These are phyloP conservation scores for Pseudeuparius sepicola DNA, from an alignment of 2,888 invertebrate genomes.

Conservation along the genomic window DNA sequence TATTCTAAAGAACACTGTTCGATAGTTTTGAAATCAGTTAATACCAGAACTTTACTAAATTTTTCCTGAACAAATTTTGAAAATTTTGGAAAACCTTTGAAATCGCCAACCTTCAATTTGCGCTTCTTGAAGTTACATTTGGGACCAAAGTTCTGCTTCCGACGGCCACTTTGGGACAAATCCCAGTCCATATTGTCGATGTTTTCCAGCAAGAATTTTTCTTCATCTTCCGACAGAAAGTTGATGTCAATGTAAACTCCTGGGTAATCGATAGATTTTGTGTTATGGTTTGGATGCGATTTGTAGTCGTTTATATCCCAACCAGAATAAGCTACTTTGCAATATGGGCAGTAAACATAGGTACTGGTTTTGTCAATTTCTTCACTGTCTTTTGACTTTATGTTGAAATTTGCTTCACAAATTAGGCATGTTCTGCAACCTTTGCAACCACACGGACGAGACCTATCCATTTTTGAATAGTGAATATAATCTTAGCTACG, in stretches of 20 bases:
- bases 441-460: slow-evolving; percentile 83
- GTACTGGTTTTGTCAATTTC: slow-evolving; percentile 39
- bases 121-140: slow-evolving; percentile 96
- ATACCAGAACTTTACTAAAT: slow-evolving; percentile 49
- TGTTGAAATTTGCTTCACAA: slow-evolving; percentile 63
- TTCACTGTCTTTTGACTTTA: slow-evolving; percentile 28
- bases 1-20: slow-evolving; percentile 97
- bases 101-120: slow-evolving; percentile 67
- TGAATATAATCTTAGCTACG: too few relatives aligned
- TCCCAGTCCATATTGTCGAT: slow-evolving; percentile 82
- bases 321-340: slow-evolving; percentile 66
- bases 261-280: slow-evolving; percentile 49
- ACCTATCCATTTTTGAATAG: slow-evolving; percentile 47
- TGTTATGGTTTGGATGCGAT: slow-evolving; percentile 58
- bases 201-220: slow-evolving; percentile 49
- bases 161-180: slow-evolving; percentile 86
- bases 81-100: slow-evolving; percentile 76
- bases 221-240: slow-evolving; percentile 67
- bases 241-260: slow-evolving; percentile 58
- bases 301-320: slow-evolving; percentile 53
- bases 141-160: slow-evolving; percentile 97
- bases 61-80: slow-evolving; percentile 71
- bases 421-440: slow-evolving; percentile 80
- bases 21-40: slow-evolving; percentile 69
- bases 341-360: slow-evolving; percentile 68